These are phyloP conservation scores for Andrena dorsata DNA, from an alignment of 2,888 invertebrate species.

Conservation along the genomic window DNA sequence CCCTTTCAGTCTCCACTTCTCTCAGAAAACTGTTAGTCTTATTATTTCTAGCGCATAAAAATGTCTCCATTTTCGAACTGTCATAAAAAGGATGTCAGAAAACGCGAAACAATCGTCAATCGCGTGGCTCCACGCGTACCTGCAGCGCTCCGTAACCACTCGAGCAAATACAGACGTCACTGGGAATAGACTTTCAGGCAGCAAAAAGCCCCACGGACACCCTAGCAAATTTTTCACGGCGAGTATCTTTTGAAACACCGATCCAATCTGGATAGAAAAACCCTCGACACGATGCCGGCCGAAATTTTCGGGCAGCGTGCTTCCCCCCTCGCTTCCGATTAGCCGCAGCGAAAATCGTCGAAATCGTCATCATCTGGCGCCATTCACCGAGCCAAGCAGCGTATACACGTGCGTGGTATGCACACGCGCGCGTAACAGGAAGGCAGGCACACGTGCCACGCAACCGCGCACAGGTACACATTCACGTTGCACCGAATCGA, in stretches of 20 bases:
- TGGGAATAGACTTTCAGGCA: too few species aligned
- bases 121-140: too few species aligned
- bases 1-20: too few species aligned
- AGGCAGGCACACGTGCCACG: slow-evolving; percentile 62
- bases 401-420: slow-evolving; percentile 47
- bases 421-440: slow-evolving; percentile 56
- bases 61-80: too few species aligned
- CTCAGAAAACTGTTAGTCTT: too few species aligned
- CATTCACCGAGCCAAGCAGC: slow-evolving; percentile 52
- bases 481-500: slow-evolving; percentile 49
- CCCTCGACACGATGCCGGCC: neutral
- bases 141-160: too few species aligned
- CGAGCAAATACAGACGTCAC: too few species aligned
- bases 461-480: slow-evolving; percentile 59
- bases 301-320: slow-evolving; percentile 15
- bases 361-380: slow-evolving; percentile 61
- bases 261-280: neutral
- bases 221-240: too few species aligned
- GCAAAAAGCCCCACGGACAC: too few species aligned
- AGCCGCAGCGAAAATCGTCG: slow-evolving; percentile 45
- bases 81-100: too few species aligned
- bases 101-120: too few species aligned
- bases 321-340: slow-evolving; percentile 24
- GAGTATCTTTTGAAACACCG: neutral
- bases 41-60: too few species aligned